Evolutionary conservation across 2,888 invertebrate genomes (phyloP).

Genomic region (Oligia strigilis): DNA sequence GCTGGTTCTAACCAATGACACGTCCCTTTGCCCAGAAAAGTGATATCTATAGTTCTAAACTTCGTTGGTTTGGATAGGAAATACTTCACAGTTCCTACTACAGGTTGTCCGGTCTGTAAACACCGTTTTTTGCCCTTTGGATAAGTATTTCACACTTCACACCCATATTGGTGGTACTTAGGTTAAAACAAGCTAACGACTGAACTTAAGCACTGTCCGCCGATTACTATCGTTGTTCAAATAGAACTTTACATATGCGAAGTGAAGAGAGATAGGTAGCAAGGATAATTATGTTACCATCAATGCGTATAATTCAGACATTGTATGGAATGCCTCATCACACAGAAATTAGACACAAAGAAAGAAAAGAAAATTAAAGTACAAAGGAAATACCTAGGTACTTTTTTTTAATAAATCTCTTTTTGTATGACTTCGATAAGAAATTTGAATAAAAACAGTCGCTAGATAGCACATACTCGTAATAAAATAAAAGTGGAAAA

Average conservation of each 20-base stretch:
- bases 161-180: slow-evolving; percentile 40
- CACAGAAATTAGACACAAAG: not conserved
- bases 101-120: slow-evolving; percentile 58
- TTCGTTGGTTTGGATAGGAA: slow-evolving; percentile 59
- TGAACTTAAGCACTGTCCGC: not conserved
- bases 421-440: not conserved
- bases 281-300: not conserved
- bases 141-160: slow-evolving; percentile 65
- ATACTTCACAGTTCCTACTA: slow-evolving; percentile 66
- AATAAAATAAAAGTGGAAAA: too few relatives aligned
- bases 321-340: not conserved
- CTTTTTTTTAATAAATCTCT: not conserved
- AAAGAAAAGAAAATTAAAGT: not conserved
- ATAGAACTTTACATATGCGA: not conserved
- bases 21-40: slow-evolving; percentile 64
- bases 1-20: slow-evolving; percentile 55
- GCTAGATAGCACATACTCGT: not conserved
- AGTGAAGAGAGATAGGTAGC: not conserved
- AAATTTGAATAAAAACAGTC: not conserved
- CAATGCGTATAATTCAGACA: not conserved
- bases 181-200: not conserved
- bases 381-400: not conserved
- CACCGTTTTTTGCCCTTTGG: slow-evolving; percentile 49
- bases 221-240: slow-evolving; percentile 12
- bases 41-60: slow-evolving; percentile 59